Evolutionary conservation across 2,113 vertebrate species (phyloP).

Genomic region (Phoxinus phoxinus): DNA sequence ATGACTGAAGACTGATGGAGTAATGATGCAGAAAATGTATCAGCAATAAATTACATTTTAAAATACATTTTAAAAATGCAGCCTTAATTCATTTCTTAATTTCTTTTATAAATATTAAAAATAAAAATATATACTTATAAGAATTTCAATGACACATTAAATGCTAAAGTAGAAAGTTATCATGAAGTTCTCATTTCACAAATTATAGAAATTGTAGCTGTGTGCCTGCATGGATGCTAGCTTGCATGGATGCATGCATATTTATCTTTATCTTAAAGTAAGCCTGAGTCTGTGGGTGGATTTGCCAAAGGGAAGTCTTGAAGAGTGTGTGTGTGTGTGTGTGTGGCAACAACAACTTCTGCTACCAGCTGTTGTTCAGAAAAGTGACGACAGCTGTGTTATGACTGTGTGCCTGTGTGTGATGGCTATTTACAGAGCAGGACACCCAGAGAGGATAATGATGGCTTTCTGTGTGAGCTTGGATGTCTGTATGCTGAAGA

Average conservation of each 20-base stretch:
- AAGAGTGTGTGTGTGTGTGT: constrained; percentile 15
- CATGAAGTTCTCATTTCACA: background rate
- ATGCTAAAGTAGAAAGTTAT: background rate
- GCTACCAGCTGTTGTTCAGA: constrained; percentile 52
- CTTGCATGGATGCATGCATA: background rate
- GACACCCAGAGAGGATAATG: constrained; percentile 34
- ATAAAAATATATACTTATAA: background rate
- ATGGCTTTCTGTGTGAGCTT: constrained; percentile 25
- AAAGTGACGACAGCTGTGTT: constrained; percentile 58
- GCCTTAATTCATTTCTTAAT: no score
- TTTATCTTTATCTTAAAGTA: constrained; percentile 8
- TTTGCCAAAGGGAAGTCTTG: constrained; percentile 9
- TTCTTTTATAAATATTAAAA: no score
- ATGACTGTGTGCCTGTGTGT: constrained; percentile 52
- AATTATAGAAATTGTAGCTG: background rate
- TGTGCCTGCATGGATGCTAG: background rate
- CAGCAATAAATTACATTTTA: background rate
- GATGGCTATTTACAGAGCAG: constrained; percentile 49
- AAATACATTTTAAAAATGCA: background rate
- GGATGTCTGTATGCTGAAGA: constrained; percentile 37
- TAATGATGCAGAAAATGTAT: no score
- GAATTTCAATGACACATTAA: background rate
- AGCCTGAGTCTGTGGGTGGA: constrained; percentile 27
- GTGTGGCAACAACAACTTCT: constrained; percentile 46
- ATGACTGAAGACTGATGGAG: no score